Conservation (phyloP, 2,113 vertebrate species). For the Synchiropus splendidus region DNA sequence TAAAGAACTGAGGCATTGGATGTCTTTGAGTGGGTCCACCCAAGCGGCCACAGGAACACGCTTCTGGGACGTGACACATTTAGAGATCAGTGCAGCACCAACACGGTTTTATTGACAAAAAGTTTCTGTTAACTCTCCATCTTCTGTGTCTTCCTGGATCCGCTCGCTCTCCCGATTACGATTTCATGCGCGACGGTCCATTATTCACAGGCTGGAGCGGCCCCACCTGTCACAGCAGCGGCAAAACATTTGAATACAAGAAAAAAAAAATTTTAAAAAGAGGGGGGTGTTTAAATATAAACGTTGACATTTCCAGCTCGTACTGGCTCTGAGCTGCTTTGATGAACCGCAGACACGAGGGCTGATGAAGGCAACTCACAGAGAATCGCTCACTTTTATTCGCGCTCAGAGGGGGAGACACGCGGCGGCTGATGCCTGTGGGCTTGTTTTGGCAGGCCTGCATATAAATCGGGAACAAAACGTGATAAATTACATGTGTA, state of each 20-base stretch:
- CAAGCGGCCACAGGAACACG: no score
- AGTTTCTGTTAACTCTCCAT: no score
- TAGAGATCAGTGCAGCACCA: no score
- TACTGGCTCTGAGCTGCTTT: conserved; percentile 16
- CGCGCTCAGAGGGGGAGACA: conserved; percentile 20
- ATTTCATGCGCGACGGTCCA: no score
- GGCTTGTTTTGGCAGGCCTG: conserved; percentile 15
- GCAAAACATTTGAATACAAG: not conserved
- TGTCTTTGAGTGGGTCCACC: no score
- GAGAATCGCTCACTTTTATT: conserved; percentile 16
- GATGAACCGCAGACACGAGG: conserved; percentile 7
- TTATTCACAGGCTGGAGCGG: no score
- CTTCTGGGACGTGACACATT: no score
- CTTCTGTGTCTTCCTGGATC: no score
- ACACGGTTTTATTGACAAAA: no score
- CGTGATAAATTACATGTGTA: no score
- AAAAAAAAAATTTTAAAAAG: conserved; percentile 20
- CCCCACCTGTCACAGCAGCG: not conserved
- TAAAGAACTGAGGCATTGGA: no score
- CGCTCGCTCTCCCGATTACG: no score
- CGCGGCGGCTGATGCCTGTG: conserved; percentile 10
- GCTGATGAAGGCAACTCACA: conserved; percentile 8
- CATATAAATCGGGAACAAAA: not conserved
- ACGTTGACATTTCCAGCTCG: conserved; percentile 17
- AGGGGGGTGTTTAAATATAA: conserved; percentile 17